Conservation (phyloP, 2,888 invertebrate genomes). For the Sesia apiformis region DNA sequence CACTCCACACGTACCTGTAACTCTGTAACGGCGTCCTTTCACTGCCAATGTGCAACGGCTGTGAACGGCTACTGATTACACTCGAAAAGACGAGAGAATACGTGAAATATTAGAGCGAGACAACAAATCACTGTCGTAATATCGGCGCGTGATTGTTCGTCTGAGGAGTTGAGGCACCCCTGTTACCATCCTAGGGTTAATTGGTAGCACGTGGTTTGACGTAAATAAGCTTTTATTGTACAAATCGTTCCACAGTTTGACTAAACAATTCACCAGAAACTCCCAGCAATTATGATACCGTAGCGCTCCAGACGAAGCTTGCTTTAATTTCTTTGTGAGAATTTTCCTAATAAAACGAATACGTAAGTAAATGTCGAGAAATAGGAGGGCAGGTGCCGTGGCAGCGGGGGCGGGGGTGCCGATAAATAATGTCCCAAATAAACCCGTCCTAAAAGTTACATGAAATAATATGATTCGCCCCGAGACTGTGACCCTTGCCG, state of each 20-base stretch:
- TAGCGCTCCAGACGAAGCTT: constrained; percentile 9
- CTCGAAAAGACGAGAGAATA: no score
- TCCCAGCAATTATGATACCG: not conserved
- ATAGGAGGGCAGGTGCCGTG: constrained; percentile 31
- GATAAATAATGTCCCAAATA: constrained; percentile 26
- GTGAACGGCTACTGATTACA: no score
- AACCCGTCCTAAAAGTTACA: constrained; percentile 26
- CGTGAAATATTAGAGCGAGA: no score
- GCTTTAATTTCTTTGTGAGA: constrained; percentile 23
- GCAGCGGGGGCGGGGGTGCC: constrained; percentile 13
- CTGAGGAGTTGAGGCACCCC: no score
- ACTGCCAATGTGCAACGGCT: no score
- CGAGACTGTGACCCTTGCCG: constrained; percentile 6
- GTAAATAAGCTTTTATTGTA: constrained; percentile 4
- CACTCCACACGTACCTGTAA: no score
- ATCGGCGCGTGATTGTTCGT: no score
- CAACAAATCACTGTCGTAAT: no score
- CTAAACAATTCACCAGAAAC: constrained; percentile 3
- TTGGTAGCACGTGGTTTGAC: constrained; percentile 4
- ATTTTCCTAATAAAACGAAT: constrained; percentile 21
- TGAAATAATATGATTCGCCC: constrained; percentile 27
- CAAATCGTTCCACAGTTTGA: constrained; percentile 7
- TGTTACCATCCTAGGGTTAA: no score
- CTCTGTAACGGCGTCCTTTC: no score
- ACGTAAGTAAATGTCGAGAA: constrained; percentile 30